phyloP scores from a whole-genome alignment of 1,140 invertebrate species.

The Plodia interpunctella region DNA sequence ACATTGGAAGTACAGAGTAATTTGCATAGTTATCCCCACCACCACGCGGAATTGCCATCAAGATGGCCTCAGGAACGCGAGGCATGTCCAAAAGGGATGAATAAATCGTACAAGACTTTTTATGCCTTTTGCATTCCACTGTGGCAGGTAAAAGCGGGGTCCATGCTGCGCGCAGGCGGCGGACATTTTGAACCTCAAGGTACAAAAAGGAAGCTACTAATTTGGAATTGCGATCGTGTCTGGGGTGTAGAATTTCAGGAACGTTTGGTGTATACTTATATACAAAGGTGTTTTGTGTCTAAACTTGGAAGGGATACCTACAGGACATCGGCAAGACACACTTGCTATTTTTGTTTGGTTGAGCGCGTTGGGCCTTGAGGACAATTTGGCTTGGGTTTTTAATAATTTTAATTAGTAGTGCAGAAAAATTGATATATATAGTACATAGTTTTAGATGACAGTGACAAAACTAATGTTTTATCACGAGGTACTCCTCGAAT shows the following conservation, averaged over 20 bases:
- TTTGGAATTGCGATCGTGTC: neutral
- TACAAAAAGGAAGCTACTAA: neutral
- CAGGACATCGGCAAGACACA: neutral
- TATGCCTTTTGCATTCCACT: constrained; percentile 2
- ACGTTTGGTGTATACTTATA: neutral
- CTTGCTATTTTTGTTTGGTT: too few species aligned
- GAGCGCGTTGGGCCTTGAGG: too few species aligned
- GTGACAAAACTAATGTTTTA: too few species aligned
- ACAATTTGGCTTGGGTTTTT: too few species aligned
- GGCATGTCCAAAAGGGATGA: constrained; percentile 5
- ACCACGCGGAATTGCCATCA: neutral
- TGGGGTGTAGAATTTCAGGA: neutral
- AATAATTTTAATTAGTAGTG: too few species aligned
- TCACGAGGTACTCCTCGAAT: too few species aligned
- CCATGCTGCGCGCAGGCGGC: neutral
- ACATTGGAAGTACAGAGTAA: neutral
- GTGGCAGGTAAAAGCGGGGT: neutral
- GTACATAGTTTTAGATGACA: too few species aligned
- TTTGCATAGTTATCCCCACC: constrained; percentile 2
- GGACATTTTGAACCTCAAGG: neutral
- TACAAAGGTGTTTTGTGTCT: neutral
- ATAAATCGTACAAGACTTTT: constrained; percentile 1
- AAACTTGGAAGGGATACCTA: neutral
- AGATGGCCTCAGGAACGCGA: neutral
- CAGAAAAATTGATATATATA: too few species aligned